These are phyloP conservation scores for Leptodactylus fuscus DNA, from an alignment of 2,113 vertebrate species.

Conservation along the genomic window DNA sequence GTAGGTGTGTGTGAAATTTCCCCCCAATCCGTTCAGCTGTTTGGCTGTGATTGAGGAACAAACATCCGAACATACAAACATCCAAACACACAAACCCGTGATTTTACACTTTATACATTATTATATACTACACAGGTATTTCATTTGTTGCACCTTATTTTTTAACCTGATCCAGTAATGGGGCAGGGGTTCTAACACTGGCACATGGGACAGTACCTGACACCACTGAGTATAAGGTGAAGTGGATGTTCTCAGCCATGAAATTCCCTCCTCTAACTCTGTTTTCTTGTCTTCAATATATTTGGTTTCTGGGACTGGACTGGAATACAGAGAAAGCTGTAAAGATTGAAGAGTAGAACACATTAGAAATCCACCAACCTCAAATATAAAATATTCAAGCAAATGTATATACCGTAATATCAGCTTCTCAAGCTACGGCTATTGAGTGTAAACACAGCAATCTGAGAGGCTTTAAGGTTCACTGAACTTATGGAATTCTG, in stretches of 20 bases:
- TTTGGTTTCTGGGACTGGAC: constrained; percentile 73
- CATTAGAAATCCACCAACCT: neutral
- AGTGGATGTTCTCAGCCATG: constrained; percentile 75
- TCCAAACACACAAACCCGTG: too few relatives aligned
- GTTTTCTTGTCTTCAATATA: constrained; percentile 75
- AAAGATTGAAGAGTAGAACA: constrained; percentile 16
- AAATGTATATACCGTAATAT: neutral
- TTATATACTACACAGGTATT: too few relatives aligned
- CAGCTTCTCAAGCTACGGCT: too few relatives aligned
- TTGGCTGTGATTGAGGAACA: too few relatives aligned
- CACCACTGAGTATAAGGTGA: constrained; percentile 82
- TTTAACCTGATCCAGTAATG: too few relatives aligned
- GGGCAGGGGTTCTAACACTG: too few relatives aligned
- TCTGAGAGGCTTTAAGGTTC: neutral
- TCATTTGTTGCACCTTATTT: too few relatives aligned
- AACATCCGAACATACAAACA: too few relatives aligned
- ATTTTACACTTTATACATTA: too few relatives aligned
- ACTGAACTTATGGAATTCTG: neutral
- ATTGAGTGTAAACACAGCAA: neutral
- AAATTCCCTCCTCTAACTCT: constrained; percentile 80
- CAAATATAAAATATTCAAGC: neutral
- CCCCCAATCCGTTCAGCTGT: too few relatives aligned
- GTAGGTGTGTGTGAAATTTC: too few relatives aligned
- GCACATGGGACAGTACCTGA: constrained; percentile 76
- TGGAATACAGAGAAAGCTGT: constrained; percentile 89